Conservation (phyloP, 2,888 invertebrate species). For the Rhabditophanes sp. region DNA sequence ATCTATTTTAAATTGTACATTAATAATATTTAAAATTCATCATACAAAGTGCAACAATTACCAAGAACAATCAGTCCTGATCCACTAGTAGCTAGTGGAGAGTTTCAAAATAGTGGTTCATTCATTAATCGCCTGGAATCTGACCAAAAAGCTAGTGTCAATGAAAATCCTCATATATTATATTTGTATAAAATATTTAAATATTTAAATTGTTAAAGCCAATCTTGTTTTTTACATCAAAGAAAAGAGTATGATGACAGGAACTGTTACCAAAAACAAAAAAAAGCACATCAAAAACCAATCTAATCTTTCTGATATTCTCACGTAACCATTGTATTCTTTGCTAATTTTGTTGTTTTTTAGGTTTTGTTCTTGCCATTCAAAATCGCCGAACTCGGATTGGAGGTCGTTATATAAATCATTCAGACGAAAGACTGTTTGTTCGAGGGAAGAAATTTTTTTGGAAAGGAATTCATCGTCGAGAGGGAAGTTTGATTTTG, state of each 20-base stretch:
- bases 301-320: slow-evolving; percentile 31
- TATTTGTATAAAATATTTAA: slow-evolving; percentile 1
- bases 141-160: slow-evolving; percentile 1
- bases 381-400: too few relatives aligned
- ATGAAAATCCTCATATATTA: not conserved
- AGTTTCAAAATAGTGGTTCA: too few relatives aligned
- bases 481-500: too few relatives aligned
- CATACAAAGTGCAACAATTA: too few relatives aligned
- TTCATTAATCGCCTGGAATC: not conserved
- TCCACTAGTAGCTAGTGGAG: too few relatives aligned
- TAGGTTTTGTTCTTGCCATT: too few relatives aligned
- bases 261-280: slow-evolving; percentile 27
- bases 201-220: not conserved
- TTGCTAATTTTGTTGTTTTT: too few relatives aligned
- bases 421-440: too few relatives aligned
- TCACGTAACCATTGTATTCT: slow-evolving; percentile 29
- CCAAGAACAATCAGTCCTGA: too few relatives aligned
- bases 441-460: too few relatives aligned
- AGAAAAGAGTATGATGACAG: slow-evolving; percentile 30
- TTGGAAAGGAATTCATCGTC: too few relatives aligned
- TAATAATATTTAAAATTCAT: not conserved
- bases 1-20: not conserved
- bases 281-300: slow-evolving; percentile 29
- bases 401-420: too few relatives aligned
- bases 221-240: slow-evolving; percentile 8